Percentiles rank a stretch among this genome's conserved stretches.
These are phyloP conservation scores for Hirtodrosophila duncani DNA, from an alignment of 2,888 invertebrate genomes.

Conservation along the genomic window DNA sequence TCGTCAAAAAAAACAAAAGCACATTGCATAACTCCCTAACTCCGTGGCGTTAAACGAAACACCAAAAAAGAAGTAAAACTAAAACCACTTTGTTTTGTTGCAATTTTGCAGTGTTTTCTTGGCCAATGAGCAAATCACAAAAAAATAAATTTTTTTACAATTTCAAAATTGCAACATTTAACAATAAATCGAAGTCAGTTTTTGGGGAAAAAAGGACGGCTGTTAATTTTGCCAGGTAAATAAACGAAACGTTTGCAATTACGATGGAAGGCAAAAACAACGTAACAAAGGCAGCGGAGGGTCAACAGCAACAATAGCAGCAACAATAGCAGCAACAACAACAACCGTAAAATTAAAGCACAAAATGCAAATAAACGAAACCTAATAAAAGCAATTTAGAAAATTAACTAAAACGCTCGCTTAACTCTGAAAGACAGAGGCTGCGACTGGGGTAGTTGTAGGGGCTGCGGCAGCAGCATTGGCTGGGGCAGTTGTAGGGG, in stretches of 20 bases:
- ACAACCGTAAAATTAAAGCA: slow-evolving; percentile 64
- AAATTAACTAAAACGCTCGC: slow-evolving; percentile 66
- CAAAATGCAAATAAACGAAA: slow-evolving; percentile 74
- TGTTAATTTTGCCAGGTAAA: slow-evolving; percentile 28
- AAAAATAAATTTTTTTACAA: slow-evolving; percentile 56
- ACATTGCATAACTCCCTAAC: slow-evolving; percentile 49
- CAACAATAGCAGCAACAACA: slow-evolving; percentile 13
- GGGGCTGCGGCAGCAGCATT: slow-evolving; percentile 7
- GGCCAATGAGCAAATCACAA: neutral
- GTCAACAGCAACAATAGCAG: slow-evolving; percentile 27
- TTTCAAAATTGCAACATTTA: slow-evolving; percentile 65
- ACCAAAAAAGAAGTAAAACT: slow-evolving; percentile 17
- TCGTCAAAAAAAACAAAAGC: slow-evolving; percentile 21
- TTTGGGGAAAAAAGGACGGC: slow-evolving; percentile 32
- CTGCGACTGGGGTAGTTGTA: slow-evolving; percentile 1
- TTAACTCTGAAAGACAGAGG: slow-evolving; percentile 10
- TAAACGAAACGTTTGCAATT: slow-evolving; percentile 34
- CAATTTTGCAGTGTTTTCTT: slow-evolving; percentile 34
- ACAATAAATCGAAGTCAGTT: slow-evolving; percentile 38
- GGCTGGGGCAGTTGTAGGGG: neutral
- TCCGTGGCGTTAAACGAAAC: slow-evolving; percentile 37
- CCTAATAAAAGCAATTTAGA: slow-evolving; percentile 72
- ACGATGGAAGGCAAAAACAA: slow-evolving; percentile 26
- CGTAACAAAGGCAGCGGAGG: slow-evolving; percentile 59
- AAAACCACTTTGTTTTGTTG: slow-evolving; percentile 52